Evolutionary conservation across 2,797 vertebrate genomes (phyloP), one percentile per base, ranked within the genome.

Genomic region (Okamejei kenojei): DNA sequence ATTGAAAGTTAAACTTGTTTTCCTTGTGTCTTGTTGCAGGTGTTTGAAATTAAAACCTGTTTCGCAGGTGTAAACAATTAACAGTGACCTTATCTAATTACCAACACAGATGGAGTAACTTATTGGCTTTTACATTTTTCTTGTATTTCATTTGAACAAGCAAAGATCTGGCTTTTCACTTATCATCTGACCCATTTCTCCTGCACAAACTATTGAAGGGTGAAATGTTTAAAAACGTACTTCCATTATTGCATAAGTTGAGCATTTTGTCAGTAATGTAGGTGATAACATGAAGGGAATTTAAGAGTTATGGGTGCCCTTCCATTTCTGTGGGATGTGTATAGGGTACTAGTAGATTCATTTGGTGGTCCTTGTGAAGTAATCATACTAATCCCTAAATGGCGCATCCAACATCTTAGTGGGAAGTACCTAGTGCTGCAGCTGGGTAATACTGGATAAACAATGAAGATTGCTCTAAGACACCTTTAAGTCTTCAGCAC

Each of bases 1-100:
- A 38, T 38, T 38, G 13, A 79, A 19, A 7, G 17, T 88, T 88
- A 35, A 19, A 35, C 29, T 84, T 3, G 65, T 88, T 68, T 61
- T 21, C n/a, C 84, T n/a, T 88, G 7, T 19, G 35, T 68, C 63
- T 88, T 35, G 68, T 68, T 73, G 21, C 21, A 68, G n/a, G 17
- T 35, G n/a, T 88, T 88, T 65, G 84, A 88, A 21, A 88, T 88
- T 88, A 19, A 19, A 68, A 32, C 61, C 81, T 84, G 54, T 68
- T 63, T 88, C 61, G 68, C n/a, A 35, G 84, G 63, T 88, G n/a
- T 65, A 65, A 65, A n/a, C n/a, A 63, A 88, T 88, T 65, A 88
- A 17, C 61, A 88, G n/a, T 65, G 82, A 86, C 82, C 82, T 61
- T 86, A 61, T 32, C 54, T 86, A 86, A 86, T 61, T 82, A 54